Evolutionary conservation across 2,888 invertebrate genomes (phyloP).

Genomic region (Smittia sp.): DNA sequence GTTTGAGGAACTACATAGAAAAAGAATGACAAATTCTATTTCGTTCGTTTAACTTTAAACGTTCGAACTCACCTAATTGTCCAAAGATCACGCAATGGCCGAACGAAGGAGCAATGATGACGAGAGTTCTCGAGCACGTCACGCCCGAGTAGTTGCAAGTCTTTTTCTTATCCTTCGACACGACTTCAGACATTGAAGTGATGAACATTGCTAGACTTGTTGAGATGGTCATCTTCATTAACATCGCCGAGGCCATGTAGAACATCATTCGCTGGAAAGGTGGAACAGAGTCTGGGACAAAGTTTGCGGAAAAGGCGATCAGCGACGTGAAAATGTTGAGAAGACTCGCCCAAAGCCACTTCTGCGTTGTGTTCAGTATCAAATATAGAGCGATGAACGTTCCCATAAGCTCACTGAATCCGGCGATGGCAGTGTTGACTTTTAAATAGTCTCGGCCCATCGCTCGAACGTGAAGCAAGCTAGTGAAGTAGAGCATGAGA

Average conservation of each 20-base stretch:
- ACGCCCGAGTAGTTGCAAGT: slow-evolving; percentile 52
- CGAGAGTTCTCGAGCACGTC: slow-evolving; percentile 54
- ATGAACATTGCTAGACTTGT: slow-evolving; percentile 52
- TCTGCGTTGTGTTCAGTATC: slow-evolving; percentile 50
- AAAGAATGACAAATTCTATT: neutral
- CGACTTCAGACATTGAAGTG: slow-evolving; percentile 53
- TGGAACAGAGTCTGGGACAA: slow-evolving; percentile 50
- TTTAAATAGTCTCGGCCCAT: slow-evolving; percentile 54
- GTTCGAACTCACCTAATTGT: neutral
- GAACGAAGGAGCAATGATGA: slow-evolving; percentile 52
- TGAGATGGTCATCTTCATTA: slow-evolving; percentile 54
- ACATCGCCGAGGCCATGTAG: slow-evolving; percentile 53
- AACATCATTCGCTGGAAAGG: slow-evolving; percentile 49
- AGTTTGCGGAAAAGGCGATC: slow-evolving; percentile 51
- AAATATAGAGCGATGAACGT: slow-evolving; percentile 52
- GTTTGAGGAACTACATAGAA: neutral
- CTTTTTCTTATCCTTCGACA: slow-evolving; percentile 50
- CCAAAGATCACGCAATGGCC: slow-evolving; percentile 52
- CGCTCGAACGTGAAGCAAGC: slow-evolving; percentile 54
- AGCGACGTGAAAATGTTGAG: slow-evolving; percentile 52
- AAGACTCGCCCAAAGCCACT: slow-evolving; percentile 52
- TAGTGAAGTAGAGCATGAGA: slow-evolving; percentile 54
- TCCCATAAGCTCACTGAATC: slow-evolving; percentile 53
- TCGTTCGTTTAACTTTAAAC: neutral
- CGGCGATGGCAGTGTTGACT: slow-evolving; percentile 53